phyloP scores from a whole-genome alignment of 64 coral and sea anemone genomes.

The Montipora capricornis region DNA sequence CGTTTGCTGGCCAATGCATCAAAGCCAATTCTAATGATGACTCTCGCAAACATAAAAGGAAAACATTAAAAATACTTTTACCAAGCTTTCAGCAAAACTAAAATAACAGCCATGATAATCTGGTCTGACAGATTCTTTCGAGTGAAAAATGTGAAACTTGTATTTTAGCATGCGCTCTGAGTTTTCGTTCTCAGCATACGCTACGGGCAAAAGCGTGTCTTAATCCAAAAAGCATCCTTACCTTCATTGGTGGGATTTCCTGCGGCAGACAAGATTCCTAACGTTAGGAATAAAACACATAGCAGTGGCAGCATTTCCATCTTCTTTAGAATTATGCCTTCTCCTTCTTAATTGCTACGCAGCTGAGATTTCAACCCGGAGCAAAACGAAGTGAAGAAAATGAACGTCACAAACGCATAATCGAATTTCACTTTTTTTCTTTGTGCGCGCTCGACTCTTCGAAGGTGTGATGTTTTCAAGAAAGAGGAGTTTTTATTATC shows the following conservation, averaged over 20 bases:
- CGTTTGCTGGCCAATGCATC: no score
- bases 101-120: background rate
- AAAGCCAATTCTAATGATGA: no score
- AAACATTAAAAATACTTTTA: no score
- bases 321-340: background rate
- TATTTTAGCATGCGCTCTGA: background rate
- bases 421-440: background rate
- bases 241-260: background rate
- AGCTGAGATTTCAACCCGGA: background rate
- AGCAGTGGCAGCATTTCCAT: background rate
- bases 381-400: background rate
- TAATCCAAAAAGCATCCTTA: background rate
- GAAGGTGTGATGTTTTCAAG: background rate
- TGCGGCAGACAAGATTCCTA: background rate
- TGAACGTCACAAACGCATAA: background rate
- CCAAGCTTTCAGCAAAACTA: no score
- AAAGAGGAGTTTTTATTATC: background rate
- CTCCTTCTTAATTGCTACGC: background rate
- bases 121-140: background rate
- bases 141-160: no score
- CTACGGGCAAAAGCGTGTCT: background rate
- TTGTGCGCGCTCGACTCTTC: background rate
- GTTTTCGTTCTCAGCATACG: background rate
- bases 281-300: background rate
- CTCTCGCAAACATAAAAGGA: no score